phyloP scores from a whole-genome alignment of 2,888 invertebrate genomes.

The Sussaba pulchella region DNA sequence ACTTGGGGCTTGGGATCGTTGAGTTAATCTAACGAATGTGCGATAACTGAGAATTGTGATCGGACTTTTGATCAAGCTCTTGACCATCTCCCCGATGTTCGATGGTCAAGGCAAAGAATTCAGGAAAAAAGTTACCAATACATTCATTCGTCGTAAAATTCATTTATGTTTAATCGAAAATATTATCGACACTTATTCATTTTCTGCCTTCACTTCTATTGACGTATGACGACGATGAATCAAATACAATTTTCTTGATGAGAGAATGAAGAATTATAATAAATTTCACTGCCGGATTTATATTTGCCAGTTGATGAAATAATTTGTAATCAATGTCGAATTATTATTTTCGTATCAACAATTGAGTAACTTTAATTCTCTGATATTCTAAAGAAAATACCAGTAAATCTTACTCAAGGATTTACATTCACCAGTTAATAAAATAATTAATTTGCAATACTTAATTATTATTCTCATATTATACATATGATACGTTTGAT shows the following conservation, averaged over 20 bases:
- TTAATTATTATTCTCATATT: too few relatives aligned
- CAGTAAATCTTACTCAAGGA: too few relatives aligned
- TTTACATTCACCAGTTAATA: too few relatives aligned
- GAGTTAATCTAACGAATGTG: constrained; percentile 39
- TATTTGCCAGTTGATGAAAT: neutral
- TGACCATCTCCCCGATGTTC: constrained; percentile 8
- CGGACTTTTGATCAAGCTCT: constrained; percentile 40
- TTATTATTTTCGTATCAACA: too few relatives aligned
- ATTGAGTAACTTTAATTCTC: too few relatives aligned
- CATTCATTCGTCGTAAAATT: constrained; percentile 2
- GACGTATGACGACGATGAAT: too few relatives aligned
- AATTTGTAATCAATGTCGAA: too few relatives aligned
- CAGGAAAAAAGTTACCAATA: neutral
- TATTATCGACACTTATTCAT: neutral
- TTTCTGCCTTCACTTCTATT: too few relatives aligned
- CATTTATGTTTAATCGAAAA: neutral
- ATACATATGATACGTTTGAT: too few relatives aligned
- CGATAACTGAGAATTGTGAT: constrained; percentile 55
- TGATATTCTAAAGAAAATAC: too few relatives aligned
- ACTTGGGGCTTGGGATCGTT: constrained; percentile 13
- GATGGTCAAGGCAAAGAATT: constrained; percentile 41
- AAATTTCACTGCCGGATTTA: neutral
- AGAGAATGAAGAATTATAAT: neutral
- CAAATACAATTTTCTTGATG: neutral
- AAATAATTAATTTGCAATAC: too few relatives aligned